Conservation (phyloP, 1,140 invertebrate genomes). For the Caenorhabditis brenneri region DNA sequence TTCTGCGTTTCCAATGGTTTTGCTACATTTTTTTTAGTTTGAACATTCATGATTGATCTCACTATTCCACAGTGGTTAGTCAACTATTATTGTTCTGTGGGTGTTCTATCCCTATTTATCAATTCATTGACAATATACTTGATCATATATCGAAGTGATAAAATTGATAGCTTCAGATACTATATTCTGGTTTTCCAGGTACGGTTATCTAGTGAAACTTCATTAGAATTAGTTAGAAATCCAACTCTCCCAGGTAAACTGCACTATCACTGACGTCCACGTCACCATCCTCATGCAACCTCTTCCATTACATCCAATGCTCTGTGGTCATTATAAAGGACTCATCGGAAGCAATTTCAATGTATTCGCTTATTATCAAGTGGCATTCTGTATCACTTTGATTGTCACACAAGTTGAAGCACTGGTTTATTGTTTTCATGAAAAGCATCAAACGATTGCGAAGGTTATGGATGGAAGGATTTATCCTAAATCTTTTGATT, state of each 20-base stretch:
- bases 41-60: not conserved
- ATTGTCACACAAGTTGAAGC: not conserved
- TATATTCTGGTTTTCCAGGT: not conserved
- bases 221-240: too few species aligned
- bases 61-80: not conserved
- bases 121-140: not conserved
- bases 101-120: not conserved
- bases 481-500: not conserved
- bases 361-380: not conserved
- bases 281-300: not conserved
- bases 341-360: not conserved
- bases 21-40: too few species aligned
- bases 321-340: not conserved
- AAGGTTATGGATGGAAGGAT: too few species aligned
- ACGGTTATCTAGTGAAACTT: not conserved
- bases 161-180: not conserved
- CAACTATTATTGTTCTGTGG: not conserved
- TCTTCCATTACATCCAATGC: not conserved
- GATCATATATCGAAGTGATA: not conserved
- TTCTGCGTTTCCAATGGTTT: too few species aligned
- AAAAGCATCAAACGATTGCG: not conserved
- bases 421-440: not conserved
- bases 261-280: not conserved
- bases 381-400: conserved; percentile 7
- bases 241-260: not conserved